Conservation (phyloP, 35 echinoderm and acorn worm genomes). For the Diadema setosum region DNA sequence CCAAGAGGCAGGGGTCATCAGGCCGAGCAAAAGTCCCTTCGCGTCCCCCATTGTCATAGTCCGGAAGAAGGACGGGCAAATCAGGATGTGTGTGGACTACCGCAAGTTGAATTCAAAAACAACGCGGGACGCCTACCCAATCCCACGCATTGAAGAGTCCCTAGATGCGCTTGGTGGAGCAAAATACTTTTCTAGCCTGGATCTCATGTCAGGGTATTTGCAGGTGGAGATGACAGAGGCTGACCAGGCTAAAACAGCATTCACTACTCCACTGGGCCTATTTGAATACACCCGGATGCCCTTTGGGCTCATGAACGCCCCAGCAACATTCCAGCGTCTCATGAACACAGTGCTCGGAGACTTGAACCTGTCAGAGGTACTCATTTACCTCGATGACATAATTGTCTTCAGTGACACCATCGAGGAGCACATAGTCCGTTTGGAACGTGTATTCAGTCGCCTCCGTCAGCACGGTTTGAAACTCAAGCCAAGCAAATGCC, state of each 20-base stretch:
- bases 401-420: constrained; percentile 14
- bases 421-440: neutral
- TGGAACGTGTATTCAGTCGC: neutral
- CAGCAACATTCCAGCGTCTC: no score
- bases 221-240: constrained; percentile 8
- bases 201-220: constrained; percentile 32
- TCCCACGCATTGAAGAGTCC: constrained; percentile 64
- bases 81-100: constrained; percentile 61
- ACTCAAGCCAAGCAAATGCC: no score
- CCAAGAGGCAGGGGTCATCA: neutral
- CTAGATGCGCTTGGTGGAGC: no score
- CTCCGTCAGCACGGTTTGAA: constrained; percentile 1
- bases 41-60: no score
- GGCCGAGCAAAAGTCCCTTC: constrained; percentile 12
- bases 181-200: constrained; percentile 58
- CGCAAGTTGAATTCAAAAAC: constrained; percentile 41
- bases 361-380: no score
- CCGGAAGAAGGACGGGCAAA: constrained; percentile 28
- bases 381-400: no score
- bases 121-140: constrained; percentile 16
- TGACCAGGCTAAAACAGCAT: constrained; percentile 27
- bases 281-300: constrained; percentile 47
- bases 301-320: no score
- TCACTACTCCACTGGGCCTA: constrained; percentile 38
- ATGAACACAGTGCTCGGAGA: no score